Conservation (phyloP, 1,140 invertebrate genomes). For the Cydia pomonella region DNA sequence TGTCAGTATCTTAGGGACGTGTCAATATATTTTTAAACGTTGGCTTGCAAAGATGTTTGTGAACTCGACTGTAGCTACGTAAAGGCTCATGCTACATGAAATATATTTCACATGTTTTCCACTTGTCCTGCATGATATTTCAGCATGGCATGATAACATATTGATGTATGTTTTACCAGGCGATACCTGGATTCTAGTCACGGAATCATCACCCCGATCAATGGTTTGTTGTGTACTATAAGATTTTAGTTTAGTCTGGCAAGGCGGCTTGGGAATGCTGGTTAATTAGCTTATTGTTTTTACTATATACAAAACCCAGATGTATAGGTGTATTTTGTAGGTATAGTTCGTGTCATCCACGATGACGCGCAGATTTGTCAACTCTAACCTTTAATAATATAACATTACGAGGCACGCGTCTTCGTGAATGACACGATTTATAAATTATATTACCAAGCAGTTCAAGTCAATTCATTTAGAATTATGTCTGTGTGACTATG, state of each 20-base stretch:
- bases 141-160: conserved; percentile 77
- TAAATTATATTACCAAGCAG: not conserved
- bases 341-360: no score
- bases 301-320: not conserved
- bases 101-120: conserved; percentile 37
- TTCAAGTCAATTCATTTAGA: no score
- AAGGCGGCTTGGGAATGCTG: conserved; percentile 1
- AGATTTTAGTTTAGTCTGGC: conserved; percentile 21
- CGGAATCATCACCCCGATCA: conserved; percentile 64
- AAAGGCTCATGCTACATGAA: conserved; percentile 3
- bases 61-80: no score
- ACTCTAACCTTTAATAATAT: no score
- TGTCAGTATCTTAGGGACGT: no score
- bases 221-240: conserved; percentile 69
- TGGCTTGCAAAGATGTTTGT: no score
- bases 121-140: conserved; percentile 69
- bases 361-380: no score
- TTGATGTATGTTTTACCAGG: conserved; percentile 76
- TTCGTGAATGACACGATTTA: no score
- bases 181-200: conserved; percentile 78
- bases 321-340: not conserved
- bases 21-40: no score
- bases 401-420: no score
- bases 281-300: conserved; percentile 10
- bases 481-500: not conserved